Evolutionary conservation across 1,140 invertebrate species (phyloP).

Genomic region (Brachionus plicatilis): DNA sequence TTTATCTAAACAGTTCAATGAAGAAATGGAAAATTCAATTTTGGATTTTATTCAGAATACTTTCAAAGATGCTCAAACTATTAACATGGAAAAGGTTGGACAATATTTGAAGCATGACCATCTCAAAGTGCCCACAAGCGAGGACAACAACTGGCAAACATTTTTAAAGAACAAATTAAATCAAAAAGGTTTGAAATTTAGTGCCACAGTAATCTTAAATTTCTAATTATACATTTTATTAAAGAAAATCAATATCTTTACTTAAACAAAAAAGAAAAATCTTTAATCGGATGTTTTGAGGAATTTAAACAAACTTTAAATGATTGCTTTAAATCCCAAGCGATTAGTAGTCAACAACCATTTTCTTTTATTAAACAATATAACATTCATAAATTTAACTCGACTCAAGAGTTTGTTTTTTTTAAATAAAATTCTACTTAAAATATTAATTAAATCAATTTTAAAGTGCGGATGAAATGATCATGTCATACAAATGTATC

Average conservation of each 20-base stretch:
- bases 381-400: conserved; percentile 37
- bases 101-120: conserved; percentile 38
- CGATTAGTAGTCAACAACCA: conserved; percentile 34
- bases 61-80: conserved; percentile 37
- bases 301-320: conserved; percentile 38
- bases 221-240: background rate
- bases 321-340: conserved; percentile 38
- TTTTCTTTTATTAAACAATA: conserved; percentile 40
- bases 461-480: conserved; percentile 34
- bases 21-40: conserved; percentile 40
- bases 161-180: conserved; percentile 18
- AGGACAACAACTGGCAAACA: conserved; percentile 30
- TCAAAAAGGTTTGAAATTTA: background rate
- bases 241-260: conserved; percentile 29
- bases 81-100: conserved; percentile 39
- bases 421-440: background rate
- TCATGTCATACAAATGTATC: conserved; percentile 31
- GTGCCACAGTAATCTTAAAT: background rate
- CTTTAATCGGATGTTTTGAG: conserved; percentile 34
- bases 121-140: background rate
- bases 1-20: conserved; percentile 21
- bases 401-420: conserved; percentile 23
- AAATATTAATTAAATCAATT: background rate
- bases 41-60: conserved; percentile 38
- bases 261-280: conserved; percentile 38